These are phyloP conservation scores for Sorex araneus DNA, from an alignment of 2,113 vertebrate species.

Conservation along the genomic window DNA sequence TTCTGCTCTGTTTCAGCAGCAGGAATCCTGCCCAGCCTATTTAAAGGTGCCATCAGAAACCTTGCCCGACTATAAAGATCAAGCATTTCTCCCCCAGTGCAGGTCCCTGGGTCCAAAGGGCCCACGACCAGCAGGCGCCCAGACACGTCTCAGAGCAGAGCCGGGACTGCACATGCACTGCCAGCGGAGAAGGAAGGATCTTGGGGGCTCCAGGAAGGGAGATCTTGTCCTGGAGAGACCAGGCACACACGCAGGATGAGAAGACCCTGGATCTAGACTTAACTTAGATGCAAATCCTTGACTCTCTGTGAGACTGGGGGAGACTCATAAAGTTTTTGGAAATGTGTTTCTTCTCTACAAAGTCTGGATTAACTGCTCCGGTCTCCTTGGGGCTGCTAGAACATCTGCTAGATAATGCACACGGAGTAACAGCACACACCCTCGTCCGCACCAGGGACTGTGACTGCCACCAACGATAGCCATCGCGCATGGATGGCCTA, in stretches of 20 bases:
- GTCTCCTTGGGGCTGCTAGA: background rate
- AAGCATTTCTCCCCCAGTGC: slow-evolving; percentile 75
- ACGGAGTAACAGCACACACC: background rate
- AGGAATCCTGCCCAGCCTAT: slow-evolving; percentile 45
- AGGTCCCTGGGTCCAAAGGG: slow-evolving; percentile 74
- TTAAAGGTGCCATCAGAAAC: slow-evolving; percentile 80
- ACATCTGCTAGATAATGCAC: background rate
- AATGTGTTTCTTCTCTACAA: background rate
- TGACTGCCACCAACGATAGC: background rate
- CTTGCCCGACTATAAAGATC: slow-evolving; percentile 78
- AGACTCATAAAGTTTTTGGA: background rate
- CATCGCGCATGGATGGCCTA: background rate
- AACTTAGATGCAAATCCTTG: background rate
- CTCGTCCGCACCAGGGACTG: background rate
- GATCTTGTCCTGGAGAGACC: background rate
- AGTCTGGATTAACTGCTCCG: background rate
- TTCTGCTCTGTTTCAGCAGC: slow-evolving; percentile 70
- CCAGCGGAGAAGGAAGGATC: background rate
- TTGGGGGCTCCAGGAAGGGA: background rate
- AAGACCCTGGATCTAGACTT: background rate
- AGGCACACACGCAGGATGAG: background rate
- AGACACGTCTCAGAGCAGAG: background rate
- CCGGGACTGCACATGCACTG: accelerated
- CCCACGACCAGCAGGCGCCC: background rate
- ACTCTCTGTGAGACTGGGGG: background rate